A percentile compares a stretch with the other conserved stretches of the same genome.
Conservation (phyloP, 2,888 invertebrate genomes). For the Itoplectis maculator region DNA sequence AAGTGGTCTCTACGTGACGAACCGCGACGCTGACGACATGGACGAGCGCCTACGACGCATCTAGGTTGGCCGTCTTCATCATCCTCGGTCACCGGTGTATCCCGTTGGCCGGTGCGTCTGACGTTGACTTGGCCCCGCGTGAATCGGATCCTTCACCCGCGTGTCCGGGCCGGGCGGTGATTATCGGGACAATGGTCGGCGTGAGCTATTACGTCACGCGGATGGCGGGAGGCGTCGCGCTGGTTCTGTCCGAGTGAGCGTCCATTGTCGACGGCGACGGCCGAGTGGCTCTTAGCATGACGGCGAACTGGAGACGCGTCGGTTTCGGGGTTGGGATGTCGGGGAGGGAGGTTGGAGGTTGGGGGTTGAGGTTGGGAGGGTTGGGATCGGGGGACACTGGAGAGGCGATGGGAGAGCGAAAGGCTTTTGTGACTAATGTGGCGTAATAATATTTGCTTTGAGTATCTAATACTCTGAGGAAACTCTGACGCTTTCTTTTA, state of each 20-base stretch:
- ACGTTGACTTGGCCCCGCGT: no score
- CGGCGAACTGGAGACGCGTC: not conserved
- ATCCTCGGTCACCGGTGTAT: no score
- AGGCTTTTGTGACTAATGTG: not conserved
- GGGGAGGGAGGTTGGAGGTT: no score
- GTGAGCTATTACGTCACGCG: conserved; percentile 33
- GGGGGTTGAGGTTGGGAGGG: no score
- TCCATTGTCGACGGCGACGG: not conserved
- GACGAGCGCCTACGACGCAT: conserved; percentile 31
- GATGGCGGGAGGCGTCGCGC: conserved; percentile 13
- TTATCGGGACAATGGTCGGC: not conserved
- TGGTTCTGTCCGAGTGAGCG: not conserved
- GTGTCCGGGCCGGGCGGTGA: no score
- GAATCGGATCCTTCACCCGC: no score
- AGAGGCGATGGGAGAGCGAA: not conserved
- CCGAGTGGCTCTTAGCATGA: conserved; percentile 32
- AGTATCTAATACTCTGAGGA: not conserved
- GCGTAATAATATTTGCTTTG: conserved; percentile 20
- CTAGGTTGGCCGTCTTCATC: not conserved
- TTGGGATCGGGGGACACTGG: no score
- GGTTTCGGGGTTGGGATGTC: no score
- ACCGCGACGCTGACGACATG: not conserved
- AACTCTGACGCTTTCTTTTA: no score
- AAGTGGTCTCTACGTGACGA: no score
- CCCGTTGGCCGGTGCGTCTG: no score